Evolutionary conservation across 1,140 invertebrate genomes (phyloP), one percentile per base, ranked within the genome.

Genomic region (Trichonephila clavipes): DNA sequence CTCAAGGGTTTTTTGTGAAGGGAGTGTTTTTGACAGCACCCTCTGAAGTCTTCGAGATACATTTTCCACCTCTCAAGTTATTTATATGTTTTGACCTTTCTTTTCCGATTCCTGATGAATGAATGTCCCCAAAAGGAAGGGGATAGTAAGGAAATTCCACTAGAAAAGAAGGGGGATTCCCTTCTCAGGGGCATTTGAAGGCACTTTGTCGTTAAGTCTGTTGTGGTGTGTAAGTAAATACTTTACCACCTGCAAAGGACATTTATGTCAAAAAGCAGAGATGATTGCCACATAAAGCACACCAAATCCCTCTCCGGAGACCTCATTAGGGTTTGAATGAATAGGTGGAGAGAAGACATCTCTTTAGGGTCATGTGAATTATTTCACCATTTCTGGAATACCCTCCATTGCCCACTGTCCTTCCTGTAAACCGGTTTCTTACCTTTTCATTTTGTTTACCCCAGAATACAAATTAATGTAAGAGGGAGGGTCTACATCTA

Each of bases 201-300:
- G 34, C 12, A 69, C n/a, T 69, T 69, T 69, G 66, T 69, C 66
- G 7, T 66, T 19, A 24, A n/a, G 21, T 66, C 7, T n/a, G 24
- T 69, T 69, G 66, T 40, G 72, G 14, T 34, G 72, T 18, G 72
- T 40, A 77, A 77, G 24, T 77, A 77, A 77, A 77, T 34, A 40
- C 72, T 18, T 77, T 77, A 77, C 69, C 72, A 77, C 72, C 18
- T 77, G 34, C 72, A 77, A 77, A 28, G 28, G 28, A 77, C 34
- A 77, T 77, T 77, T 77, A 77, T 7, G 72, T 77, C 72, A 77
- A 28, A 77, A 77, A 40, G 34, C 14, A 34, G 51, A 7, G 28
- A 14, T 40, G 72, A 18, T 40, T 77, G 72, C 28, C 28, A 18
- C 24, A 77, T 77, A 77, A 77, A 77, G 8, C 28, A 77, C 7